Percentiles rank a stretch among this genome's conserved stretches.
These are phyloP conservation scores for Cynocephalus volans DNA, from an alignment of 2,113 vertebrate genomes.

Conservation along the genomic window DNA sequence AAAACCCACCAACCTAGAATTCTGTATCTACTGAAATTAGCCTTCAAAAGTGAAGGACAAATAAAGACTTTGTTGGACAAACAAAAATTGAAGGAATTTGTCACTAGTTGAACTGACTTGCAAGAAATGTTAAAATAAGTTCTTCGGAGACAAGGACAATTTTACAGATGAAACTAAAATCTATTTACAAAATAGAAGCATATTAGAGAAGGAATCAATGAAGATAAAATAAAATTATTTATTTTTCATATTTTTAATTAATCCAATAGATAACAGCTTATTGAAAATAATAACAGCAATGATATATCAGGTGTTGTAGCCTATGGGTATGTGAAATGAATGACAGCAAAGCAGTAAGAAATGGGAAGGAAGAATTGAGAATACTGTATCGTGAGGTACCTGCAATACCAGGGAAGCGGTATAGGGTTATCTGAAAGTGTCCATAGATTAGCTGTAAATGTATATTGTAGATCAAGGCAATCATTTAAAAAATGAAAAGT, in stretches of 20 bases:
- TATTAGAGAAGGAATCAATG: background rate
- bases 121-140: background rate
- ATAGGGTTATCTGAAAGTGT: background rate
- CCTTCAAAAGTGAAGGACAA: background rate
- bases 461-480: background rate
- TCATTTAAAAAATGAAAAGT: background rate
- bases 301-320: background rate
- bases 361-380: background rate
- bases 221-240: background rate
- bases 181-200: background rate
- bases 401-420: background rate
- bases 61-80: background rate
- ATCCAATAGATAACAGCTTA: background rate
- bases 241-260: background rate
- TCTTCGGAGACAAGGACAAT: background rate
- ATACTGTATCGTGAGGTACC: background rate
- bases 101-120: background rate
- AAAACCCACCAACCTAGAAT: background rate
- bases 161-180: background rate
- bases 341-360: too few relatives aligned
- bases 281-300: background rate
- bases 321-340: background rate
- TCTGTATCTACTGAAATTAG: background rate
- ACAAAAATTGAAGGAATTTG: background rate
- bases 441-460: background rate